These are phyloP conservation scores for Augochlora pura DNA, from an alignment of 1,140 invertebrate genomes.

Conservation along the genomic window DNA sequence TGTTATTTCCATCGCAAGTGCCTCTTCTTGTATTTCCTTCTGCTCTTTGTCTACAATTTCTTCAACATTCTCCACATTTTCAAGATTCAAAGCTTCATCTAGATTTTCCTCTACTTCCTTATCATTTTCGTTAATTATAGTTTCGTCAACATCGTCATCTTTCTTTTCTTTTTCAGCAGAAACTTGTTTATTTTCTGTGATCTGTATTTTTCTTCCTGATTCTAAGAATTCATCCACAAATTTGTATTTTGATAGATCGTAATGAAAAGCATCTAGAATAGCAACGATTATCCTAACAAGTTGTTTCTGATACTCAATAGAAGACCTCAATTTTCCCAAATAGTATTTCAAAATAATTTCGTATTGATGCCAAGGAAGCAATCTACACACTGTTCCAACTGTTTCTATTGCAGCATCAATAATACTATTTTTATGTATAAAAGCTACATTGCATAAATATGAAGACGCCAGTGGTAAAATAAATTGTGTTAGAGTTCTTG, in stretches of 20 bases:
- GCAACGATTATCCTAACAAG: constrained; percentile 89
- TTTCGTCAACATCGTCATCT: constrained; percentile 65
- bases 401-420: constrained; percentile 92
- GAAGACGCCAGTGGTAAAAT: constrained; percentile 90
- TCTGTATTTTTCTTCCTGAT: background rate
- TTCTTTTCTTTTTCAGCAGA: constrained; percentile 57
- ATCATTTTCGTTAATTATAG: constrained; percentile 66
- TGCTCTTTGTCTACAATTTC: constrained; percentile 65
- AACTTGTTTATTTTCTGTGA: background rate
- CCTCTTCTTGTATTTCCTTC: constrained; percentile 43
- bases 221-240: constrained; percentile 54
- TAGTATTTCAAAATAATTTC: constrained; percentile 90
- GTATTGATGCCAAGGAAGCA: constrained; percentile 94
- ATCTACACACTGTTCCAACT: constrained; percentile 86
- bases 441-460: constrained; percentile 90
- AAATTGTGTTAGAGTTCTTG: constrained; percentile 89
- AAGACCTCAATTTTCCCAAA: constrained; percentile 86
- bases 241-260: constrained; percentile 86
- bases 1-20: constrained; percentile 81
- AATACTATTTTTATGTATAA: constrained; percentile 87
- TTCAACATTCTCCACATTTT: constrained; percentile 45
- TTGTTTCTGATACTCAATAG: constrained; percentile 90
- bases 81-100: constrained; percentile 68
- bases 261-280: constrained; percentile 96
- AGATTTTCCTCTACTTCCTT: constrained; percentile 66